Evolutionary conservation across 2,888 invertebrate species (phyloP).

Genomic region (Pyrgus malvae): DNA sequence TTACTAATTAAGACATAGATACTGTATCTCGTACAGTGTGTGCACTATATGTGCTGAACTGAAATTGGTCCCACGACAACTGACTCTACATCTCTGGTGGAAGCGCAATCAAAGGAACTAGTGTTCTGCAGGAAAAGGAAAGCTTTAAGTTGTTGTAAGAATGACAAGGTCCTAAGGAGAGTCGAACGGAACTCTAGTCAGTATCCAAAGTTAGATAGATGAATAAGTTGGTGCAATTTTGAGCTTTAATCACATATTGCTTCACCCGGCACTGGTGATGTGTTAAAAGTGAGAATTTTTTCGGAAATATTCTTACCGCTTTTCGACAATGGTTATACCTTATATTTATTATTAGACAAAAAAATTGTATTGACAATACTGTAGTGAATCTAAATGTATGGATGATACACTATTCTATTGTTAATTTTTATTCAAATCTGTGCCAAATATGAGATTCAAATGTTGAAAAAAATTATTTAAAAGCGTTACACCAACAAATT

Average conservation of each 20-base stretch:
- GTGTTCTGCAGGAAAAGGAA: background rate
- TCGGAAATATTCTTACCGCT: background rate
- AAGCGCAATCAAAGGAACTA: background rate
- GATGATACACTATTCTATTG: background rate
- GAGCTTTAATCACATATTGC: conserved; percentile 33
- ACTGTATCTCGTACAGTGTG: too few species aligned
- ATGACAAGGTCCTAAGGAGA: conserved; percentile 2
- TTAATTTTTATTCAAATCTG: background rate
- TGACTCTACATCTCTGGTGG: too few species aligned
- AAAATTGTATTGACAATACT: background rate
- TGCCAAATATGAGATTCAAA: background rate
- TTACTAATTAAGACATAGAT: too few species aligned
- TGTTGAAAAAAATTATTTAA: too few species aligned
- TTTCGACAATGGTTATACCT: background rate
- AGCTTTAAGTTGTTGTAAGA: conserved; percentile 13
- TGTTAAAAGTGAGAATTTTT: conserved; percentile 1
- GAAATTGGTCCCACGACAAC: too few species aligned
- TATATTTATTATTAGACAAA: background rate
- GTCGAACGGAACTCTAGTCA: conserved; percentile 16
- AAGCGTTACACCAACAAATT: background rate
- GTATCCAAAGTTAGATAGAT: conserved; percentile 25
- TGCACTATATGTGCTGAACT: background rate
- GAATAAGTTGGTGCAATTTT: conserved; percentile 34
- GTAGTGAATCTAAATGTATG: background rate
- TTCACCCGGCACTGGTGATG: conserved; percentile 21